Evolutionary conservation across 2,113 vertebrate genomes (phyloP), one percentile per base, ranked within the genome.

Genomic region (Scatophagus argus): DNA sequence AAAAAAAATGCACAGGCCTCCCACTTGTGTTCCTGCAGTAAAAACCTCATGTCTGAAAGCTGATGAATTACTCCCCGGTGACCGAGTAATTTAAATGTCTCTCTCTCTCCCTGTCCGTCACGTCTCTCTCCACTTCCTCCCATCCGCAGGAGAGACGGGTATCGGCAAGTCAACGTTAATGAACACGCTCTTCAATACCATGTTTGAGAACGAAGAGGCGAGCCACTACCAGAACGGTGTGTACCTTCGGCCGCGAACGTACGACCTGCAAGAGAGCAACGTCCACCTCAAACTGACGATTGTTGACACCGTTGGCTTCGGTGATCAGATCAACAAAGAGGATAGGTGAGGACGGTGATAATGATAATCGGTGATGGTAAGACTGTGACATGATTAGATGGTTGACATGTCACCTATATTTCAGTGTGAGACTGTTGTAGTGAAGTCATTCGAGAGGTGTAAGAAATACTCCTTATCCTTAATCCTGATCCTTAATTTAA

Each of bases 151-250:
- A 65, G 98, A 99, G 93, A 99, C 98, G 0, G 98, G 98, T 64
- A 98, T 99, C 1, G 98, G 98, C 79, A 99, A 99, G 74, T 99
- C 98, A 1, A 99, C 98, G 0, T 91, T 99, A 55, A 99, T 99
- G 98, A 99, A 99, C 81, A 99, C 98, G 0, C 96, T 99, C 13
- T 99, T 99, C 92, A 99, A 99, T 86, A 99, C 98, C 13, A 98
- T 95, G 6, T 99, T 99, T 2, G 98, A 99, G 93, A 97, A 97
- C 0, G 98, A 99, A 54, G 98, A 99, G 66, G 96, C 98, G 19
- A 99, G 96, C 61, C 98, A 99, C 83, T 98, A 99, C 0, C 97
- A 98, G 93, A 96, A 96, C 0, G 87, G 93, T 0, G 98, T 99
- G 9, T 95, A 95, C 86, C 76, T 99, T 81, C 95, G 97, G 82